Base-by-base conservation (phyloP, 2,113 vertebrate genomes). In the Tinamus guttatus region DNA sequence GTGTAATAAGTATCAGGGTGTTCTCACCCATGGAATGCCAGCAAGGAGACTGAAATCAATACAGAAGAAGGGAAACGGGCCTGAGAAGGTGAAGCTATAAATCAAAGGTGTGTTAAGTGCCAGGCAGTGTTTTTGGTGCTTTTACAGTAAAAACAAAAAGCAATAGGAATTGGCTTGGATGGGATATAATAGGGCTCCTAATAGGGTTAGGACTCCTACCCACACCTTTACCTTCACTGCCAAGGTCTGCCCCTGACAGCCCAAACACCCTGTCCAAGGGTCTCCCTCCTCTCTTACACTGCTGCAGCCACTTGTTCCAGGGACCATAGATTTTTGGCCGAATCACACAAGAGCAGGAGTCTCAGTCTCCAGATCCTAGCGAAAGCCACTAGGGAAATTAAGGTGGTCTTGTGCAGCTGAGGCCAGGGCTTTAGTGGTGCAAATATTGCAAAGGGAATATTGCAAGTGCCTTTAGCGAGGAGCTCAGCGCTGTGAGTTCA, bases 341-440 rank as follows among this genome's bases (percentile, higher is more conserved):
- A 3, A 27, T 13, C 38, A 38, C 9, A 27, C 43, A 70, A 54
- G 63, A 7, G 20, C 74, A 84, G 43, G 76, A 93, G 79, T 49
- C 49, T 64, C 22, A 1, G 12, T 52, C 87, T 78, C 58, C 70
- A 56, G 65, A 79, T 67, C 13, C n/a, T 11, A 5, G 13, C 71
- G 91, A 75, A 24, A 89, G 24, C 45, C 38, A 14, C 32, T 60
- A 65, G 58, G 40, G 56, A 87, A 89, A 68, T 41, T 76, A 68
- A 87, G 77, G 69, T 78, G 56, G 36, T 59, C 49, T 47, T 74
- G 60, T 45, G 47, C 40, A 86, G 60, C 41, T 27, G 0, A 0
- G 40, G 17, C 17, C 30, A 81, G 36, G 0, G 2, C 19, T 64
- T 28, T 34, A 52, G 19, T 12, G 45, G 27, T 0, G 0, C 1